phyloP scores from a whole-genome alignment of 2,113 vertebrate species.

The Ceuthmochares aereus region DNA sequence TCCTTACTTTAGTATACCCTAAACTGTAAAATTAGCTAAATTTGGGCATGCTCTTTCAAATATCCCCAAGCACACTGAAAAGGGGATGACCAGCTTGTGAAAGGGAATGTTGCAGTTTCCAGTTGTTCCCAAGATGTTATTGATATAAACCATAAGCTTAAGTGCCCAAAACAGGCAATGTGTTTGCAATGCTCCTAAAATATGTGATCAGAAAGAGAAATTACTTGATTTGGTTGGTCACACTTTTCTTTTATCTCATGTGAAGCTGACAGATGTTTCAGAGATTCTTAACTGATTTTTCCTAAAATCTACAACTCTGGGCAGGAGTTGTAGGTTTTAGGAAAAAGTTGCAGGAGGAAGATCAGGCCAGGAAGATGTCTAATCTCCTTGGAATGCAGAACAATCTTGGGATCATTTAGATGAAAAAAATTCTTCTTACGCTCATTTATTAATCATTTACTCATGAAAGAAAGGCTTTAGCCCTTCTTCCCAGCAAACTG shows the following conservation, averaged over 20 bases:
- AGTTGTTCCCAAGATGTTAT: neutral
- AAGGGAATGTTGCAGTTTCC: neutral
- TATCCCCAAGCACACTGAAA: neutral
- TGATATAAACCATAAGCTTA: neutral
- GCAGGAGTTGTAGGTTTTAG: no score
- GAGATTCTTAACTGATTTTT: neutral
- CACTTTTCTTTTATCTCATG: neutral
- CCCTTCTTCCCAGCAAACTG: neutral
- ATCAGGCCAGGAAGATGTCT: neutral
- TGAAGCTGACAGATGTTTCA: neutral
- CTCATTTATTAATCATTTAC: neutral
- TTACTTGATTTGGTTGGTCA: neutral
- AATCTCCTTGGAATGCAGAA: neutral
- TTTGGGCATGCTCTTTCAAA: neutral
- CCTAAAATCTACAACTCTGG: neutral
- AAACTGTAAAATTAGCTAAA: neutral
- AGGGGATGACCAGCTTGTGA: neutral
- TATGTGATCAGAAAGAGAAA: neutral
- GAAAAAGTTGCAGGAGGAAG: neutral
- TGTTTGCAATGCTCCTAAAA: neutral
- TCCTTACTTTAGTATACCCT: neutral
- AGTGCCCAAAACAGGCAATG: neutral
- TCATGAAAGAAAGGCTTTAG: neutral
- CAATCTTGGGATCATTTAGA: neutral
- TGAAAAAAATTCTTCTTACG: neutral